Evolutionary conservation across 2,888 invertebrate genomes (phyloP), one percentile per base, ranked within the genome.

Genomic region (Mythimna ferrago): DNA sequence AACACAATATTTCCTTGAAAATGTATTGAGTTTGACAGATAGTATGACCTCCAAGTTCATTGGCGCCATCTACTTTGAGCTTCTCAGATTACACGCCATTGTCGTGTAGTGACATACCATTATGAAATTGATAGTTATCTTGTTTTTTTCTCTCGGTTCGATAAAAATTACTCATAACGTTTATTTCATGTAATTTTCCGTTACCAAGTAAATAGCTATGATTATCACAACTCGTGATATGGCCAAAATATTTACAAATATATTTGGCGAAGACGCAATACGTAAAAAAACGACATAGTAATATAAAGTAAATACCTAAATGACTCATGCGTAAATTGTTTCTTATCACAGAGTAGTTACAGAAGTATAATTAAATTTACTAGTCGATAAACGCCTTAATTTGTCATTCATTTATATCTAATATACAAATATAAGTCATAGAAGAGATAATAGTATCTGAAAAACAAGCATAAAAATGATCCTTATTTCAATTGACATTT

Each of bases 241-340:
- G 67, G 66, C 60, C 26, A 69, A 66, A 71, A 68, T 74, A 71
- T 69, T 69, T 60, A 73, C 35, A 66, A 72, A 71, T 38, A 61
- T 10, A 75, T 71, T 67, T 65, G 9, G 58, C 41, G 78, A 86
- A 82, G 68, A 76, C 75, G 71, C 76, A 75, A 72, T 76, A 61
- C 11, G 14, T 54, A 58, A 67, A 57, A 26, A 65, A 35, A 54
- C 7, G 4, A 63, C 57, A 35, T 41, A 51, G 19, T 54, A 62
- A n/a, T 26, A 4, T 14, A 76, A 48, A 48, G 48, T 48, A 44
- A 1, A 68, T 77, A 64, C 11, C 16, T 35, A 78, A 61, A 56
- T 68, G 61, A 58, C 53, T 80, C 68, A 68, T 38, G 19, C 26
- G 64, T 67, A 60, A 67, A 48, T 58, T 61, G 56, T 64, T 64